A percentile compares a stretch with the other conserved stretches of the same genome.
These are phyloP conservation scores for Chaetorhynchus papuensis DNA, from an alignment of 2,113 vertebrate species.

Conservation along the genomic window DNA sequence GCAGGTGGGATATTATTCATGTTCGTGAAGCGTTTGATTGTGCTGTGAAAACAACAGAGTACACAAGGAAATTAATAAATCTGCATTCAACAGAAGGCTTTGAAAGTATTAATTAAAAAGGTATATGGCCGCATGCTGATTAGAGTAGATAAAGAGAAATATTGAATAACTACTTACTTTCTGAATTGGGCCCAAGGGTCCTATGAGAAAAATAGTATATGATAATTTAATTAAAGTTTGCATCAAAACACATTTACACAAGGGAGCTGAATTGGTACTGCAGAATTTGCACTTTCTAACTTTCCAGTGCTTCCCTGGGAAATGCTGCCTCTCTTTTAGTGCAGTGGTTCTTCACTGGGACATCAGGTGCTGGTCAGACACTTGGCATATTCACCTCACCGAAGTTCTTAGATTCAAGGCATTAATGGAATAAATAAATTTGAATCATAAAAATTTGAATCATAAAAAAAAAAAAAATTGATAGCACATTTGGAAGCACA, in stretches of 20 bases:
- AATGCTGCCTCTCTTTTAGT: neutral
- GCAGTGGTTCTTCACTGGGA: neutral
- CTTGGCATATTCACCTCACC: neutral
- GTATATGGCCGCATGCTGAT: conserved; percentile 35
- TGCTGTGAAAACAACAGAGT: neutral
- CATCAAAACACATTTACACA: conserved; percentile 33
- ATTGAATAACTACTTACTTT: conserved; percentile 9
- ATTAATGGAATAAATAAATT: neutral
- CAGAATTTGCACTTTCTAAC: neutral
- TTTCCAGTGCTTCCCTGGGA: neutral
- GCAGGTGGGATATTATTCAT: neutral
- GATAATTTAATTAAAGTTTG: conserved; percentile 55
- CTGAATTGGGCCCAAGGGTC: conserved; percentile 17
- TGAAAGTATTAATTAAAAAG: conserved; percentile 54
- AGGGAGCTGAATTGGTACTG: neutral
- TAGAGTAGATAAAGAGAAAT: conserved; percentile 37
- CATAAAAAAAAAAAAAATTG: neutral
- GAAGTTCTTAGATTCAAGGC: neutral
- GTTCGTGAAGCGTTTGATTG: neutral
- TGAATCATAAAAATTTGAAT: neutral
- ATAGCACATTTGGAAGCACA: neutral
- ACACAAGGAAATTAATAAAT: conserved; percentile 2
- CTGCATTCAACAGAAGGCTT: neutral
- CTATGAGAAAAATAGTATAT: conserved; percentile 44
- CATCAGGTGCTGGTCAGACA: neutral